Conservation (phyloP, 2,113 vertebrate genomes). For the Formicarius rufipectus region DNA sequence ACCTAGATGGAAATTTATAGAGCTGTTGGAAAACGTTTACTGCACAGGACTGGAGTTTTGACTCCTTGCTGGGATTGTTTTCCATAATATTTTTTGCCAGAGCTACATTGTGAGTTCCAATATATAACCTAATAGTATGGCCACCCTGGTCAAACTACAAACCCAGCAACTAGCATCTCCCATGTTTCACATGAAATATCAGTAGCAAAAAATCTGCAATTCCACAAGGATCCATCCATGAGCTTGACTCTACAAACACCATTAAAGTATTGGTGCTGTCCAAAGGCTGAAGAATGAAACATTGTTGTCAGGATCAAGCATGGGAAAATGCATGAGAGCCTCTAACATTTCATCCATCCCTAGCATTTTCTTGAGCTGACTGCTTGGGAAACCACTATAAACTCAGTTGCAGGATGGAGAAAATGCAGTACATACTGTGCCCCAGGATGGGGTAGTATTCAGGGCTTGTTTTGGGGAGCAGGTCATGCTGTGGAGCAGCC, state of each 20-base stretch:
- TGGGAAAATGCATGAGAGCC: neutral
- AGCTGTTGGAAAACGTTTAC: neutral
- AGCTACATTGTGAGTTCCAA: neutral
- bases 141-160: neutral
- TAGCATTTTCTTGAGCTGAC: neutral
- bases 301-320: neutral
- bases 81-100: neutral
- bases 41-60: neutral
- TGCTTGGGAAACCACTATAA: neutral
- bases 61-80: neutral
- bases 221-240: neutral
- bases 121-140: neutral
- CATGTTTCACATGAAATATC: conserved; percentile 34
- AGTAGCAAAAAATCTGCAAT: neutral
- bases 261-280: neutral
- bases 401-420: neutral
- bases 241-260: neutral
- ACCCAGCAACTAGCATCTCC: neutral
- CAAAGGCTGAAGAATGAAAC: neutral
- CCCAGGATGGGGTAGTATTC: neutral
- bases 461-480: neutral
- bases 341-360: neutral
- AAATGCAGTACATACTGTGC: neutral
- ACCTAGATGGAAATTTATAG: neutral
- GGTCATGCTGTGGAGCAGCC: neutral